Conservation (phyloP, 2,888 invertebrate species). For the Drosophila affinis region DNA sequence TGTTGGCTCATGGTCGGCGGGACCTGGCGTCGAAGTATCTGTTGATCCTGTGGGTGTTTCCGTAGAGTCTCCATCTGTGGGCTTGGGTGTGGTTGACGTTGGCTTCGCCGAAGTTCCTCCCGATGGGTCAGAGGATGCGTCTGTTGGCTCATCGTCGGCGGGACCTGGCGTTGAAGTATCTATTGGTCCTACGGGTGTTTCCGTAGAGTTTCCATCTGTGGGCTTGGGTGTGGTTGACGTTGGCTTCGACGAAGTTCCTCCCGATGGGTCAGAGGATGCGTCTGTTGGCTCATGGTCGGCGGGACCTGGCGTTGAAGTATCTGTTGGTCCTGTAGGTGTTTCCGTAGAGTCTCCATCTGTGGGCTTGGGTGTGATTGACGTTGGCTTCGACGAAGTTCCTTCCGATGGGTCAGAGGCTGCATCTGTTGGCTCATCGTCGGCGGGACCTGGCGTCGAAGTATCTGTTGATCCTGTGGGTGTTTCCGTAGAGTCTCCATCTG, state of each 20-base stretch:
- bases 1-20: conserved; percentile 13
- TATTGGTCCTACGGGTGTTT: conserved; percentile 24
- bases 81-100: conserved; percentile 8
- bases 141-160: conserved; percentile 10
- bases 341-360: conserved; percentile 21
- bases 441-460: not conserved
- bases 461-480: conserved; percentile 21
- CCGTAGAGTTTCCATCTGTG: conserved; percentile 18
- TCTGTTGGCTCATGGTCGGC: conserved; percentile 25
- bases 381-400: conserved; percentile 3
- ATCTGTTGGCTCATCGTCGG: conserved; percentile 24
- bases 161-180: not conserved
- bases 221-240: conserved; percentile 14
- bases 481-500: conserved; percentile 21
- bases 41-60: conserved; percentile 27
- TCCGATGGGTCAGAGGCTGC: not conserved
- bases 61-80: conserved; percentile 19
- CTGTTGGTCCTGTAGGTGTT: conserved; percentile 21
- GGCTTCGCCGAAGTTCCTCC: not conserved
- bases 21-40: not conserved
- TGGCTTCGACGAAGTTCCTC: not conserved
- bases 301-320: not conserved
- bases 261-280: not conserved
- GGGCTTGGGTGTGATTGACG: conserved; percentile 13
- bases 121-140: not conserved